phyloP scores from a whole-genome alignment of 1,140 invertebrate species.

The Halictus rubicundus region DNA sequence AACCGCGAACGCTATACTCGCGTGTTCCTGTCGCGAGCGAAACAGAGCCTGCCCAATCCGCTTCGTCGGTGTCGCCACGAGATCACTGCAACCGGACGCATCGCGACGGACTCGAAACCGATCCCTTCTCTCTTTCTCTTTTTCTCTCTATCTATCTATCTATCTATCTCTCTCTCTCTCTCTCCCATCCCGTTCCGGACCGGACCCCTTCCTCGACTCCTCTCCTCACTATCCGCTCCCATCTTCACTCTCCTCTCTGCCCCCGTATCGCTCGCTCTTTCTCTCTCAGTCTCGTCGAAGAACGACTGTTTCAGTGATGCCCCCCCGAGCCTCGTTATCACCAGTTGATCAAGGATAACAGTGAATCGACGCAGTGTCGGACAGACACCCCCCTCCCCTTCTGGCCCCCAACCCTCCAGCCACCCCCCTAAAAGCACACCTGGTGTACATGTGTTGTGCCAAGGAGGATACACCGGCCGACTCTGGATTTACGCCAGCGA shows the following conservation, averaged over 20 bases:
- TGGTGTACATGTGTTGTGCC: slow-evolving; percentile 33
- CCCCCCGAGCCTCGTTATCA: background rate
- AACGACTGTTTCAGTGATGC: background rate
- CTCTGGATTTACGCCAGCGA: slow-evolving; percentile 30
- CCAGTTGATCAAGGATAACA: background rate
- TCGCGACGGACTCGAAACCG: background rate
- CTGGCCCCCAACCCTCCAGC: too few species aligned
- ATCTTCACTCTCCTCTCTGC: too few species aligned
- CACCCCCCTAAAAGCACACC: too few species aligned
- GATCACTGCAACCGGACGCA: background rate
- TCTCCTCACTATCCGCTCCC: background rate
- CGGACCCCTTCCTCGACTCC: too few species aligned
- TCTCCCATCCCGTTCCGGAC: too few species aligned
- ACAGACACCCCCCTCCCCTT: background rate
- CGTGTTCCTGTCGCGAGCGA: slow-evolving; percentile 16
- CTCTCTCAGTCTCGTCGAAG: background rate
- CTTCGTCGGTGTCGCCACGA: background rate
- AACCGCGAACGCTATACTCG: slow-evolving; percentile 66
- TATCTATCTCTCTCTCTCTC: background rate
- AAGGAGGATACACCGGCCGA: slow-evolving; percentile 20
- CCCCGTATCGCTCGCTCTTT: background rate
- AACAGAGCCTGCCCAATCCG: slow-evolving; percentile 20
- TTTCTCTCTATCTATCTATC: too few species aligned
- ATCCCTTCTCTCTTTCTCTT: background rate
- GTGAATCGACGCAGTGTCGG: background rate